Percentiles rank a stretch among this genome's conserved stretches.
Evolutionary conservation across 92 coral and sea anemone species (phyloP).

Genomic region (Isaurus tuberculatus): DNA sequence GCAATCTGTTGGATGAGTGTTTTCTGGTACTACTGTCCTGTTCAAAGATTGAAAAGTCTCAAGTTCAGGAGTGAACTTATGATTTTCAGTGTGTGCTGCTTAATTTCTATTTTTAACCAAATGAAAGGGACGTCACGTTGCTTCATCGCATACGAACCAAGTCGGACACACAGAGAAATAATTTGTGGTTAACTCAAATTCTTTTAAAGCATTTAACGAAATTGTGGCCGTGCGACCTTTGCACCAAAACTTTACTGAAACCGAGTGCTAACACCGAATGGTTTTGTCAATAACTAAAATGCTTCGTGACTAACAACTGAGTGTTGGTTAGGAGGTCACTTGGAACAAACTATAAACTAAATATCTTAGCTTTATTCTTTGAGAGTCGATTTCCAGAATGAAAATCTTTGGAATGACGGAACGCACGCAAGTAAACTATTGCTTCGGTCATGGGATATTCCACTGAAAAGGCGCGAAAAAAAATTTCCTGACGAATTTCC

Average conservation of each 20-base stretch:
- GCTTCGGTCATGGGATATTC: not conserved
- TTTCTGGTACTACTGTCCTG: no score
- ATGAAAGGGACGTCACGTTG: no score
- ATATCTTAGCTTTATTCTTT: conserved; percentile 12
- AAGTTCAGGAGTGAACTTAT: no score
- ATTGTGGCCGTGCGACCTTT: not conserved
- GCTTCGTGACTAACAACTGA: conserved; percentile 15
- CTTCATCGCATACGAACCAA: no score
- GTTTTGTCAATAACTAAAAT: not conserved
- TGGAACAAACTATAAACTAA: not conserved
- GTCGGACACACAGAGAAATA: no score
- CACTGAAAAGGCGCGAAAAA: no score
- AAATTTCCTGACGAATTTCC: conserved; percentile 26
- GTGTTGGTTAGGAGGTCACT: not conserved
- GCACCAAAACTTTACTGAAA: not conserved
- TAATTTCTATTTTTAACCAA: no score
- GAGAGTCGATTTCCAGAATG: conserved; percentile 13
- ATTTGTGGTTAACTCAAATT: no score
- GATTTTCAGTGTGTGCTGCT: no score
- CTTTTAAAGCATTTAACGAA: not conserved
- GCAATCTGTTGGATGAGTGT: no score
- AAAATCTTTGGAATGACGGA: not conserved
- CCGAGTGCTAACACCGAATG: not conserved
- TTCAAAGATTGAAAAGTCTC: no score
- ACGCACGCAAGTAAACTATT: conserved; percentile 4